These are phyloP conservation scores for Acrobasis repandana DNA, from an alignment of 2,888 invertebrate species.

Conservation along the genomic window DNA sequence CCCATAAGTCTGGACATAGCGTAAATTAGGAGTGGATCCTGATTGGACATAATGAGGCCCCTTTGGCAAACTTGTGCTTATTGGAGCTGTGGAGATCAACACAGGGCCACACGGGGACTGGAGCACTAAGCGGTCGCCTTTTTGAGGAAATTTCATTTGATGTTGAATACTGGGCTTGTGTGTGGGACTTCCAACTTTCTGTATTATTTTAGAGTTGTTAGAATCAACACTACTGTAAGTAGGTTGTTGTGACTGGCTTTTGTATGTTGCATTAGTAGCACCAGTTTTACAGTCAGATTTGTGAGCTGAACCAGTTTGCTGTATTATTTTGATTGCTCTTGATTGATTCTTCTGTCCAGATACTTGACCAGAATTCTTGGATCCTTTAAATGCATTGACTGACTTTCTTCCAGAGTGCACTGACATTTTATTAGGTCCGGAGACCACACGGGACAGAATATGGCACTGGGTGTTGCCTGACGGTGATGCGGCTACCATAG, in stretches of 20 bases:
- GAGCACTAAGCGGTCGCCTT: conserved; percentile 69
- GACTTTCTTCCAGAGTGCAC: conserved; percentile 75
- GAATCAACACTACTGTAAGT: conserved; percentile 64
- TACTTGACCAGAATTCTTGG: conserved; percentile 61
- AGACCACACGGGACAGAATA: conserved; percentile 74
- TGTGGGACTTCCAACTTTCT: conserved; percentile 74
- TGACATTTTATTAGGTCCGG: conserved; percentile 77
- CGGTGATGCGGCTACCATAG: conserved; percentile 64
- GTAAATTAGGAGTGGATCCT: conserved; percentile 70
- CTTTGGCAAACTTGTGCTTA: conserved; percentile 66
- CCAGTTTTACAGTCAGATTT: conserved; percentile 72
- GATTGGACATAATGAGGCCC: conserved; percentile 78
- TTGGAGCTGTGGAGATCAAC: conserved; percentile 68
- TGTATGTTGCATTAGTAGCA: conserved; percentile 70
- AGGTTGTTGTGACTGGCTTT: conserved; percentile 49
- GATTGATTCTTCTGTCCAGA: conserved; percentile 69
- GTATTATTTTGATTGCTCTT: conserved; percentile 82
- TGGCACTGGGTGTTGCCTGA: conserved; percentile 74
- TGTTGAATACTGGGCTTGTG: conserved; percentile 53
- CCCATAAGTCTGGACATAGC: conserved; percentile 73
- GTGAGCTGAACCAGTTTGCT: conserved; percentile 67
- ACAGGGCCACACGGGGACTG: conserved; percentile 76
- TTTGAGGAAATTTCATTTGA: conserved; percentile 60
- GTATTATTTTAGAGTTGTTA: conserved; percentile 70
- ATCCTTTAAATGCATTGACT: conserved; percentile 65